phyloP scores from a whole-genome alignment of 2,113 vertebrate genomes.

The Hepsetus odoe region DNA sequence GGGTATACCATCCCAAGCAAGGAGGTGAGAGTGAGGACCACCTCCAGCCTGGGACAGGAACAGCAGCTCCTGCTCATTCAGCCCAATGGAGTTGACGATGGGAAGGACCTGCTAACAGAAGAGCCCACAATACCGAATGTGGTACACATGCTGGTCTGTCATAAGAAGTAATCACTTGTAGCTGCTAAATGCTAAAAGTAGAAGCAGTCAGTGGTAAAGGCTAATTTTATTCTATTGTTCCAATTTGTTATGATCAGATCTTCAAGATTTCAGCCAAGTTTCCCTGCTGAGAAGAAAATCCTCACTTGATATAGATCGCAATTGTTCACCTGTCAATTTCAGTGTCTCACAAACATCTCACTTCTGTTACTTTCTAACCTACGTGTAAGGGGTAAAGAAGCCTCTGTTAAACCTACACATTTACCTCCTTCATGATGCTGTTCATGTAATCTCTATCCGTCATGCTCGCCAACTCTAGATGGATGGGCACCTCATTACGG shows the following conservation, averaged over 20 bases:
- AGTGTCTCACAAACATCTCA: not conserved
- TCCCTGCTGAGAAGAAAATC: not conserved
- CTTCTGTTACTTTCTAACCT: not conserved
- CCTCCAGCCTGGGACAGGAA: conserved; percentile 88
- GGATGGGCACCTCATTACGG: conserved; percentile 84
- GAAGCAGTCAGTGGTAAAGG: too few relatives aligned
- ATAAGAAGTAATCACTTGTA: not conserved
- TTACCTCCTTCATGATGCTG: conserved; percentile 92
- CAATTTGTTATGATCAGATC: not conserved
- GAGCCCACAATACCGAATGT: conserved; percentile 59
- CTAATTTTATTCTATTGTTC: not conserved
- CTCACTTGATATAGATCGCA: too few relatives aligned
- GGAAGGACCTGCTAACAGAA: conserved; percentile 96
- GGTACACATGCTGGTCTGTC: conserved; percentile 24
- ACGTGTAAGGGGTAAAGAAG: not conserved
- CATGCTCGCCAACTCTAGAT: conserved; percentile 97
- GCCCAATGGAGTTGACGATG: conserved; percentile 90
- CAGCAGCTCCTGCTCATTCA: conserved; percentile 97
- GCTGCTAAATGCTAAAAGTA: not conserved
- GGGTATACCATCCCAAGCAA: conserved; percentile 83
- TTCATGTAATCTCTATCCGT: conserved; percentile 91
- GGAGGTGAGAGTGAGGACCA: conserved; percentile 83
- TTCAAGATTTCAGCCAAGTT: not conserved
- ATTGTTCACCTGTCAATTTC: too few relatives aligned
- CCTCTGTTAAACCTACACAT: conserved; percentile 60